Evolutionary conservation across 2,797 vertebrate species (phyloP).

Genomic region (Spondyliosoma cantharus): DNA sequence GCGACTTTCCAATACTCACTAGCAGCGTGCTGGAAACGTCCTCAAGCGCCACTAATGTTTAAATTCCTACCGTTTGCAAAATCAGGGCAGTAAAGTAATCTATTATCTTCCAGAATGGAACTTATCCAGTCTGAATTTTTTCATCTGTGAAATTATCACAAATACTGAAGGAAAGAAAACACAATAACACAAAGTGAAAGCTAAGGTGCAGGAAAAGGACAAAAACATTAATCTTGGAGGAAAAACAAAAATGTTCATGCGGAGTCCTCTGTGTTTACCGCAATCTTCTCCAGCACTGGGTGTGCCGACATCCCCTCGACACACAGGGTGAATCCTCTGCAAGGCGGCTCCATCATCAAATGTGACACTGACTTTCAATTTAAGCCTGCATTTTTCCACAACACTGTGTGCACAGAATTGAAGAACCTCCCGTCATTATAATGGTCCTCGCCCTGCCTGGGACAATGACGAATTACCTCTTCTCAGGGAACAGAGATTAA

Average conservation of each 20-base stretch:
- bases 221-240: too few species aligned
- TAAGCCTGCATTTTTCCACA: constrained; percentile 14
- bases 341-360: constrained; percentile 24
- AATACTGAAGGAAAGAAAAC: background rate
- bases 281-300: background rate
- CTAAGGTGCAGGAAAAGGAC: too few species aligned
- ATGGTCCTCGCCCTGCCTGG: background rate
- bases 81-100: background rate
- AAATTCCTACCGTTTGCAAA: background rate
- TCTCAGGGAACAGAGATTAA: constrained; percentile 25
- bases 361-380: constrained; percentile 40
- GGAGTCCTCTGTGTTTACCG: background rate
- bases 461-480: constrained; percentile 42
- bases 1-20: too few species aligned
- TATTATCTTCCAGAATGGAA: background rate
- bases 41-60: background rate
- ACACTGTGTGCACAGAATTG: constrained; percentile 28
- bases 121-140: background rate
- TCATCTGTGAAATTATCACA: background rate
- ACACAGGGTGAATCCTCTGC: constrained; percentile 28
- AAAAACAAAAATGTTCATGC: too few species aligned
- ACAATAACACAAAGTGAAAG: too few species aligned
- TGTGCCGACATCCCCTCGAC: background rate
- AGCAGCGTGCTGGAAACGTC: background rate
- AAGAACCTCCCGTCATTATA: constrained; percentile 6